Evolutionary conservation across 2,113 vertebrate species (phyloP), one percentile per base, ranked within the genome.

Genomic region (Semnopithecus entellus): DNA sequence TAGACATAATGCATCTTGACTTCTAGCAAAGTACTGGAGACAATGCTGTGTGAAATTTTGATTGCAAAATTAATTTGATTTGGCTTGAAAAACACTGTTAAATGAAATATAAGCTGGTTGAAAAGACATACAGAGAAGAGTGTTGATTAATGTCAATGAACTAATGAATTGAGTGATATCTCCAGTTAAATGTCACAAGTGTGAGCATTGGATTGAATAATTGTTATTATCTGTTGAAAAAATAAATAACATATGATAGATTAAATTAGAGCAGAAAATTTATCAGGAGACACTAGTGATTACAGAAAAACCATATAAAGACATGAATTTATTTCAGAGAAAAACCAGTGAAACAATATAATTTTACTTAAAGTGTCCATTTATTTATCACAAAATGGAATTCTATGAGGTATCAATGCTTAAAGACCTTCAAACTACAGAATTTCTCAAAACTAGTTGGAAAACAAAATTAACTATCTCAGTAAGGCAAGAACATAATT

Each of bases 41-140:
- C 11, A 85, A 90, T 96, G n/a, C 27, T 45, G 52, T 82, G 57
- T 61, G 66, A 97, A 96, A 97, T 94, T 95, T 90, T 95, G 35
- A 96, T 92, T 94, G 81, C 57, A 94, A 96, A 97, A 94, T 92
- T 98, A 90, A 97, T 96, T 96, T 95, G 52, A 94, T 18, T 94
- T 96, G 83, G 83, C 87, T 97, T 95, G 80, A 88, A 81, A 97
- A 97, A 78, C 40, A 82, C 7, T 52, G 23, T 73, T 78, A 93
- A 94, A 82, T 94, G 80, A 95, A 91, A 83, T 95, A 23, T 79
- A 90, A 92, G 6, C 70, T 91, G 32, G 61, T 64, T 91, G 57
- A 90, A 95, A 72, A 35, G 50, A 91, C 38, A 76, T 48, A 30
- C 13, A 84, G 75, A 85, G 43, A 84, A 48, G 43, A 94, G 10